Evolutionary conservation across 35 echinoderm and acorn worm genomes (phyloP).

Genomic region (Eucidaris tribuloides): DNA sequence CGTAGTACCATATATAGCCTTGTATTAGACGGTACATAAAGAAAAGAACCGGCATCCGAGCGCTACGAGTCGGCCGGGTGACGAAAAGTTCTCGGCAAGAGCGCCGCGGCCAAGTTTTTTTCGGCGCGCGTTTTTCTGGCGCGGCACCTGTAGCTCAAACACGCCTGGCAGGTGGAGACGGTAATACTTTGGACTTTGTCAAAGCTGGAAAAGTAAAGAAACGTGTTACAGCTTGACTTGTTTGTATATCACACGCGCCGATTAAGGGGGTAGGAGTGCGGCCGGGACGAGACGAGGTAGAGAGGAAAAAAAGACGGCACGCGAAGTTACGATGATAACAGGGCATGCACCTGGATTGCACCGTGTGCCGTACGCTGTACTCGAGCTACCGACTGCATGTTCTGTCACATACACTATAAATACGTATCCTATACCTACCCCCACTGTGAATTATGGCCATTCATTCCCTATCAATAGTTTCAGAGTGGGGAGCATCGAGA

Average conservation of each 20-base stretch:
- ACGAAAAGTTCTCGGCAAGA: constrained; percentile 26
- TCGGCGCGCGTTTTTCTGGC: constrained; percentile 19
- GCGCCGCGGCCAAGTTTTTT: constrained; percentile 3
- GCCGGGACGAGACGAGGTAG: neutral
- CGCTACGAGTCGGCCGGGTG: neutral
- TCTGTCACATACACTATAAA: neutral
- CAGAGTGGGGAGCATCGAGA: neutral
- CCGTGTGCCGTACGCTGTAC: constrained; percentile 1
- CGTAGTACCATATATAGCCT: constrained; percentile 1
- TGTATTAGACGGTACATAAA: neutral
- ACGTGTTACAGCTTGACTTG: constrained; percentile 18
- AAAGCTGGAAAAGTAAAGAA: constrained; percentile 41
- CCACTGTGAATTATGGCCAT: neutral
- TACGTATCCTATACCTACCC: neutral
- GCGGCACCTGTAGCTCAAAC: constrained; percentile 20
- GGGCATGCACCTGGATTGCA: neutral
- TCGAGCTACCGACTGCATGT: too few relatives aligned
- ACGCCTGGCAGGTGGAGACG: constrained; percentile 16
- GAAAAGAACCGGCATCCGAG: neutral
- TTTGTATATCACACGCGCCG: constrained; percentile 18
- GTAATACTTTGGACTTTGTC: constrained; percentile 39
- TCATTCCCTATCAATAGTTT: too few relatives aligned
- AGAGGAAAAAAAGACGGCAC: constrained; percentile 1
- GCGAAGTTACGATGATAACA: constrained; percentile 14
- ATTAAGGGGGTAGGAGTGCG: constrained; percentile 2